phyloP scores from a whole-genome alignment of 2,797 vertebrate species.

The Lepilemur ruficaudatus region DNA sequence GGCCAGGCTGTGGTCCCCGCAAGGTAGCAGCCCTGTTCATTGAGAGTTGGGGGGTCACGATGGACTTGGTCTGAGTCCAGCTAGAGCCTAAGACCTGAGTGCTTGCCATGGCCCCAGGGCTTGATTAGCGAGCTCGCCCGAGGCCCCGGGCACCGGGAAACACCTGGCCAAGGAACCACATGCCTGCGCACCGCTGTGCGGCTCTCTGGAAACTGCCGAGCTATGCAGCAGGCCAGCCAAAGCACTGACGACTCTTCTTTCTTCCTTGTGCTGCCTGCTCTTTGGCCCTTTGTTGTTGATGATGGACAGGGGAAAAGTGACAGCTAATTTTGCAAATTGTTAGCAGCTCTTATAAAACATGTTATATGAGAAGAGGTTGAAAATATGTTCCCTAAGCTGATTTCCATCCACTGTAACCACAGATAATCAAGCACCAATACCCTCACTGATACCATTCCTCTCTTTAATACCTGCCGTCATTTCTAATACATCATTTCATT shows the following conservation, averaged over 20 bases:
- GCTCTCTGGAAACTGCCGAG: background rate
- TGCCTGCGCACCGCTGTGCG: accelerated
- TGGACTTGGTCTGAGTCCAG: background rate
- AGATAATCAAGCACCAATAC: background rate
- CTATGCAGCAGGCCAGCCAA: background rate
- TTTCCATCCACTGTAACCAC: background rate
- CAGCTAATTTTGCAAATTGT: constrained; percentile 19
- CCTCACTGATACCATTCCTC: background rate
- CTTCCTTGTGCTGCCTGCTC: background rate
- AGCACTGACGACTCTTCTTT: background rate
- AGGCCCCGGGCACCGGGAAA: no score
- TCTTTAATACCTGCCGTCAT: background rate
- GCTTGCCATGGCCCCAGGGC: background rate
- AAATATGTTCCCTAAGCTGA: background rate
- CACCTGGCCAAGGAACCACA: background rate
- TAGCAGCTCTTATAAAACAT: constrained; percentile 5
- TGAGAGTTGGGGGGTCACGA: background rate
- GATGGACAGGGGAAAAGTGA: background rate
- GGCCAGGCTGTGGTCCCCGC: background rate
- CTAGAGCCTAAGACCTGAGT: background rate
- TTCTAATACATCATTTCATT: background rate
- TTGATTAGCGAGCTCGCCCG: accelerated
- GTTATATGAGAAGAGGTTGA: background rate
- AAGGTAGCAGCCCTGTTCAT: background rate
- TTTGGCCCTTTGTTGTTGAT: background rate